phyloP scores from a whole-genome alignment of 2,888 invertebrate genomes.

The Andrena hattorfiana region DNA sequence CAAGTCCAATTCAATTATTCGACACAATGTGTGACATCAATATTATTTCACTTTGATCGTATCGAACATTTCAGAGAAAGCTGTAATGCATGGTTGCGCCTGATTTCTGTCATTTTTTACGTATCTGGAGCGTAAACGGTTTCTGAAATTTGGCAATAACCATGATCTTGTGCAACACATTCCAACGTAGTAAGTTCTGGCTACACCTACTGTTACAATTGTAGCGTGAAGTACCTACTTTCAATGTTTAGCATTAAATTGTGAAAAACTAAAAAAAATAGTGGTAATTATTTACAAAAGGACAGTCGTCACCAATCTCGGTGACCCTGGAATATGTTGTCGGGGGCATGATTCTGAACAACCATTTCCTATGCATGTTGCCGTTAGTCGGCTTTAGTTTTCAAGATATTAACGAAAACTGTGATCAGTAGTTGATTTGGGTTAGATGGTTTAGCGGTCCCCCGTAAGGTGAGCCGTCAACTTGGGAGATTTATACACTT shows the following conservation, averaged over 20 bases:
- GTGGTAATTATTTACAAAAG: too few relatives aligned
- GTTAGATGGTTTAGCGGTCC: too few relatives aligned
- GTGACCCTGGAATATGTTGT: too few relatives aligned
- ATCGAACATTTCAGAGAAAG: conserved; percentile 45
- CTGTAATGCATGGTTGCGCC: conserved; percentile 32
- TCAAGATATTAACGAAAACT: too few relatives aligned
- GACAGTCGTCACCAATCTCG: too few relatives aligned
- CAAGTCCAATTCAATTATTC: background rate
- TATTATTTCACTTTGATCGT: conserved; percentile 4
- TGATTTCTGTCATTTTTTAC: conserved; percentile 23
- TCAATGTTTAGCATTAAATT: background rate
- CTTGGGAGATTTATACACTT: too few relatives aligned
- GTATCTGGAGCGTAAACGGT: conserved; percentile 31
- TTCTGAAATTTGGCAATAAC: conserved; percentile 51
- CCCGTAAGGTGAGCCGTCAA: too few relatives aligned
- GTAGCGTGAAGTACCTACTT: background rate
- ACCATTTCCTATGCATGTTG: too few relatives aligned
- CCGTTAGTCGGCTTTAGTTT: too few relatives aligned
- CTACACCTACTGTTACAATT: background rate
- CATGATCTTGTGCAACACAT: conserved; percentile 6
- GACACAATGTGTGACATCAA: background rate
- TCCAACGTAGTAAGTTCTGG: background rate
- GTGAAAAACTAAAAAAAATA: too few relatives aligned
- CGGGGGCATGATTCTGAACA: too few relatives aligned
- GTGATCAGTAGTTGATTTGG: too few relatives aligned